Evolutionary conservation across 2,113 vertebrate species (phyloP).

Genomic region (Meriones unguiculatus): DNA sequence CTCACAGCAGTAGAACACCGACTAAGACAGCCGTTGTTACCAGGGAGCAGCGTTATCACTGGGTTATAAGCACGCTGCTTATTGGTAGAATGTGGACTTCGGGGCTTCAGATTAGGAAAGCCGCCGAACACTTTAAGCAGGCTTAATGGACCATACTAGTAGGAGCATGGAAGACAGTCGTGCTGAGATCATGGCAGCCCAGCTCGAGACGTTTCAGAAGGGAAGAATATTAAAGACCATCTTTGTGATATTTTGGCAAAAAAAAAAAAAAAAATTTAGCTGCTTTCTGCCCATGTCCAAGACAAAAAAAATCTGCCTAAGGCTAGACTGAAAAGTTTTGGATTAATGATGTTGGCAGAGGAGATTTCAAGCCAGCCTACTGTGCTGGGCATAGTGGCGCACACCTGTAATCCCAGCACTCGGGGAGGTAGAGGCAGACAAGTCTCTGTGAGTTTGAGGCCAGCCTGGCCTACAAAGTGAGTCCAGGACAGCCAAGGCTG

Average conservation of each 20-base stretch:
- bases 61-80: not conserved
- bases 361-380: not conserved
- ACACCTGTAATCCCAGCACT: too few species aligned
- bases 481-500: too few species aligned
- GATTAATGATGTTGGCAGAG: not conserved
- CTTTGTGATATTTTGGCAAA: not conserved
- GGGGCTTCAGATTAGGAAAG: not conserved
- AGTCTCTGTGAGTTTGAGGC: too few species aligned
- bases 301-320: not conserved
- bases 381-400: too few species aligned
- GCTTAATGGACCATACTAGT: not conserved
- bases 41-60: not conserved
- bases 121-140: not conserved
- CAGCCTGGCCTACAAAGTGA: too few species aligned
- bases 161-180: not conserved
- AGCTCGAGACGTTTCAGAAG: not conserved
- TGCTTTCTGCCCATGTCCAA: not conserved
- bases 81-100: not conserved
- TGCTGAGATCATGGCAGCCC: not conserved
- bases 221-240: not conserved
- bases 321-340: not conserved
- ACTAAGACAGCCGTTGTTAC: not conserved
- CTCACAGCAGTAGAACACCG: not conserved
- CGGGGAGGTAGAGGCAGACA: too few species aligned
- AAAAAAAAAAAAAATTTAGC: not conserved